phyloP scores from a whole-genome alignment of 2,797 vertebrate species.

The Harpagifer antarcticus region DNA sequence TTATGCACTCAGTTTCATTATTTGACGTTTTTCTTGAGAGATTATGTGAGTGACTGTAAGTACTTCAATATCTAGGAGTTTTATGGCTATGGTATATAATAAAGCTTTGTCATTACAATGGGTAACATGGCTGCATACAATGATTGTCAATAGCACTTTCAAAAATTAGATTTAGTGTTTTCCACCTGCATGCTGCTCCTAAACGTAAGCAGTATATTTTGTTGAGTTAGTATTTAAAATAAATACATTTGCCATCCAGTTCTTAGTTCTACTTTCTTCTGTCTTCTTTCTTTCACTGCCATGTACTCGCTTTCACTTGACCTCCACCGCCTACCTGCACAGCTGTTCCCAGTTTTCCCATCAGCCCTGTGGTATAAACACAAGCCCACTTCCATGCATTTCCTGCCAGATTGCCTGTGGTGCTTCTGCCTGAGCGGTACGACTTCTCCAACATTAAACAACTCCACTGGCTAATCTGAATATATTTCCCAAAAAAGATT shows the following conservation, averaged over 20 bases:
- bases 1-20: neutral
- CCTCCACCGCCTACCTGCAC: slow-evolving; percentile 10
- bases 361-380: neutral
- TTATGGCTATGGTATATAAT: neutral
- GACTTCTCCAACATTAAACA: neutral
- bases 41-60: neutral
- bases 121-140: neutral
- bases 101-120: neutral
- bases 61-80: neutral
- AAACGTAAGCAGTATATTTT: neutral
- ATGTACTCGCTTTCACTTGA: neutral
- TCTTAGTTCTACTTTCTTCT: too few species aligned
- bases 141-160: neutral
- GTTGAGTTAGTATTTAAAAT: neutral
- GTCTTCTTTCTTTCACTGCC: neutral
- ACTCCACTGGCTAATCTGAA: neutral
- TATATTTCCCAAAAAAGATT: neutral
- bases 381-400: neutral
- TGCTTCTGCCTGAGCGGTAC: neutral
- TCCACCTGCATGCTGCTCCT: neutral
- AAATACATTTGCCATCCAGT: neutral
- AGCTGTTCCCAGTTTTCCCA: neutral
- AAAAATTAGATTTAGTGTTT: neutral
- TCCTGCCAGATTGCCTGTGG: neutral
- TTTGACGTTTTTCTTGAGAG: neutral